Percentiles rank a stretch among this genome's conserved stretches.
Conservation (phyloP, 2,797 vertebrate genomes). For the Gambelia wislizenii region DNA sequence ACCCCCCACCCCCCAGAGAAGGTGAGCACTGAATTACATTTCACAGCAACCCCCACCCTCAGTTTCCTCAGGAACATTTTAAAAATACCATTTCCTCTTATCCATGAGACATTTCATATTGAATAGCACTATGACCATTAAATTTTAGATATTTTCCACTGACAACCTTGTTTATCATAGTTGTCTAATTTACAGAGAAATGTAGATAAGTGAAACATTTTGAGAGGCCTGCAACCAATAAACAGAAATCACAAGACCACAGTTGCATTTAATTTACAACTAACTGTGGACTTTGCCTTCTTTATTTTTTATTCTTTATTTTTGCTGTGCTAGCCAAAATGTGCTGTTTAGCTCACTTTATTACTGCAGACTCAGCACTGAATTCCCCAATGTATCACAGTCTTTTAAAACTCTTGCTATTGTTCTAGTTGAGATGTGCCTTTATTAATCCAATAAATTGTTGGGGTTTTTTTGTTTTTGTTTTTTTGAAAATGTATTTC, state of each 20-base stretch:
- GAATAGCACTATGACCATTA: constrained; percentile 51
- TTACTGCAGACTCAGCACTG: constrained; percentile 20
- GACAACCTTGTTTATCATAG: constrained; percentile 58
- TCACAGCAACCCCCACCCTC: not conserved
- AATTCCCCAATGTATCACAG: constrained; percentile 25
- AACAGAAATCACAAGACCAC: constrained; percentile 57
- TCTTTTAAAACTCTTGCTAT: constrained; percentile 41
- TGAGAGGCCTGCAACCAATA: constrained; percentile 67
- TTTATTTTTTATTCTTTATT: not conserved
- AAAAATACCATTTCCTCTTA: constrained; percentile 29
- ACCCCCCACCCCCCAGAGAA: not conserved
- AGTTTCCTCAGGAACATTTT: not conserved
- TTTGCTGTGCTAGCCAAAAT: constrained; percentile 60
- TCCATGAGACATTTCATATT: constrained; percentile 41
- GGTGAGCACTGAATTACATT: constrained; percentile 21
- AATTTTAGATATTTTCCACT: constrained; percentile 54
- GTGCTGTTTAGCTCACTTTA: constrained; percentile 32
- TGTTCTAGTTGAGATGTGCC: constrained; percentile 34
- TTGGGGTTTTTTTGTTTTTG: not conserved
- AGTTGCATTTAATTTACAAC: constrained; percentile 63
- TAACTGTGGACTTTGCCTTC: constrained; percentile 17
- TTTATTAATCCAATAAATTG: constrained; percentile 1
- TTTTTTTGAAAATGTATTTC: not conserved
- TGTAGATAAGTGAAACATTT: constrained; percentile 63
- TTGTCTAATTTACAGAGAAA: constrained; percentile 65